These are phyloP conservation scores for Hypomecis atomaria DNA, from an alignment of 2,888 invertebrate species.

Conservation along the genomic window DNA sequence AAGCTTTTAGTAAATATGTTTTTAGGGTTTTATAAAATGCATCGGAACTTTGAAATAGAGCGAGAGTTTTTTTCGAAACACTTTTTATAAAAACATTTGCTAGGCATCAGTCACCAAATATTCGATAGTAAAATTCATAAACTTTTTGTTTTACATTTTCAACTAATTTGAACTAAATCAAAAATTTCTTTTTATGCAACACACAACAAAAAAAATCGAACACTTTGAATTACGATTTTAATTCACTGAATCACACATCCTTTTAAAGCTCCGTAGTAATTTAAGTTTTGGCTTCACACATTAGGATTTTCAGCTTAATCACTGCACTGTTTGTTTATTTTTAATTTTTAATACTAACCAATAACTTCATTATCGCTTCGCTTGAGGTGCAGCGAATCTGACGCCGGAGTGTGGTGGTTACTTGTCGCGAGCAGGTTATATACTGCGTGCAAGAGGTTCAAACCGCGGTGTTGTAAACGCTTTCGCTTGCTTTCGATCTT, in stretches of 20 bases:
- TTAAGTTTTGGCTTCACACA: neutral
- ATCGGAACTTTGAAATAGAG: no score
- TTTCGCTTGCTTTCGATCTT: slow-evolving; percentile 67
- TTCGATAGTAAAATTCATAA: neutral
- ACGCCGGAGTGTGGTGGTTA: slow-evolving; percentile 72
- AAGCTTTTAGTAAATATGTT: no score
- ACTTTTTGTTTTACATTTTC: neutral
- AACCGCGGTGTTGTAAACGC: slow-evolving; percentile 75
- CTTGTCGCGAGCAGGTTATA: slow-evolving; percentile 65
- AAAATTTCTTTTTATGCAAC: slow-evolving; percentile 20
- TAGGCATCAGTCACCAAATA: neutral
- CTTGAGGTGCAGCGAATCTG: slow-evolving; percentile 74
- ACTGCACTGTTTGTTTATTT: slow-evolving; percentile 38
- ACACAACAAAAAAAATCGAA: slow-evolving; percentile 27
- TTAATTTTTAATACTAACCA: slow-evolving; percentile 72
- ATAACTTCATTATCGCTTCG: slow-evolving; percentile 80
- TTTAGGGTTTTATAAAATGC: no score
- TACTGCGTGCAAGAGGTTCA: slow-evolving; percentile 71
- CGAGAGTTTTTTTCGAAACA: no score
- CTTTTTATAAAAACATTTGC: no score
- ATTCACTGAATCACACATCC: slow-evolving; percentile 35
- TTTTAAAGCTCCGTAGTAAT: slow-evolving; percentile 34
- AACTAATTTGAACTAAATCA: neutral
- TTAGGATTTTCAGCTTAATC: slow-evolving; percentile 26
- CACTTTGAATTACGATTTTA: neutral